A percentile compares a stretch with the other conserved stretches of the same genome.
These are phyloP conservation scores for Cichladusa arquata DNA, from an alignment of 2,113 vertebrate genomes.

Conservation along the genomic window DNA sequence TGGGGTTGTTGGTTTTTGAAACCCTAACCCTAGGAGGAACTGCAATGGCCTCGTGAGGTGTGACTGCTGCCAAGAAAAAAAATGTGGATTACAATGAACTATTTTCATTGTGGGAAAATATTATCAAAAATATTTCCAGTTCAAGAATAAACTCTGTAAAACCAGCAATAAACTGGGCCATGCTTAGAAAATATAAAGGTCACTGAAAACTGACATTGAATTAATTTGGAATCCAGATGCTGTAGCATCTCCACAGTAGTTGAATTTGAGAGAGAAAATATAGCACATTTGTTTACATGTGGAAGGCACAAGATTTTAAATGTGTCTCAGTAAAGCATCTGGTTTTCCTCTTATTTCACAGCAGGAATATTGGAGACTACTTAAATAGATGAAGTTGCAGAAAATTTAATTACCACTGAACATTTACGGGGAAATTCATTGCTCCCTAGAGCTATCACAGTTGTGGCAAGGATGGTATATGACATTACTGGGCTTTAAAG, in stretches of 20 bases:
- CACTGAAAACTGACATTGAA: neutral
- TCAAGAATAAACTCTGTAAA: neutral
- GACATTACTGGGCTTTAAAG: neutral
- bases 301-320: neutral
- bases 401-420: conserved; percentile 37
- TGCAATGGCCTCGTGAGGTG: too few species aligned
- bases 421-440: conserved; percentile 4
- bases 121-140: neutral
- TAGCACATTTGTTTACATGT: neutral
- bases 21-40: too few species aligned
- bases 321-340: neutral
- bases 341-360: conserved; percentile 24
- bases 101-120: neutral
- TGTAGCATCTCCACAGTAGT: neutral
- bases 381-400: conserved; percentile 18
- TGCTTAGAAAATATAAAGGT: neutral
- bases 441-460: neutral
- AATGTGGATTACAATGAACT: neutral
- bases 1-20: too few species aligned
- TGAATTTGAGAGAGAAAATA: neutral
- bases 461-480: neutral
- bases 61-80: too few species aligned
- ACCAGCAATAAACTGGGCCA: neutral
- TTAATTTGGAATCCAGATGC: neutral
- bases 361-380: conserved; percentile 8